These are phyloP conservation scores for Megalopta genalis DNA, from an alignment of 1,140 invertebrate genomes.

Conservation along the genomic window DNA sequence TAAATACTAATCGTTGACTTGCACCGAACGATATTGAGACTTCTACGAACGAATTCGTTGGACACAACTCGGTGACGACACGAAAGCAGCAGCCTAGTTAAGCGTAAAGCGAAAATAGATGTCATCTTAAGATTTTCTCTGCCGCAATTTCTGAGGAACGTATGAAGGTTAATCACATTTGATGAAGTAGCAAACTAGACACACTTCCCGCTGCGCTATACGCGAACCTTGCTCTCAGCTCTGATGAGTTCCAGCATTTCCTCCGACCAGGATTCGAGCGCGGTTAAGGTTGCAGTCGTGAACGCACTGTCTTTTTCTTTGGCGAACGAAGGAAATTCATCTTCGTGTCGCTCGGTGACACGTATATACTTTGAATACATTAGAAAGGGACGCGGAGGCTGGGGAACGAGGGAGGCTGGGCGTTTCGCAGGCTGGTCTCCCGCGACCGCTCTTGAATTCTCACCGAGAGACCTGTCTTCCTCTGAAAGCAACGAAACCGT, in stretches of 20 bases:
- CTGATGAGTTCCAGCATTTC: background rate
- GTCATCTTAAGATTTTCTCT: too few species aligned
- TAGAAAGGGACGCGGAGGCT: background rate
- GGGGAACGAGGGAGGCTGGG: background rate
- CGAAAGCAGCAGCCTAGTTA: too few species aligned
- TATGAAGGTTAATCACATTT: too few species aligned
- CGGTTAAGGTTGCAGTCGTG: background rate
- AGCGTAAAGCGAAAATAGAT: too few species aligned
- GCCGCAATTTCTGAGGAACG: too few species aligned
- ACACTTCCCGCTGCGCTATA: too few species aligned
- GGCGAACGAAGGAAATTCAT: background rate
- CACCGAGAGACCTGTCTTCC: conserved; percentile 9
- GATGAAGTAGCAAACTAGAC: too few species aligned
- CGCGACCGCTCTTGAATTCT: conserved; percentile 28
- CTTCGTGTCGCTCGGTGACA: conserved; percentile 9
- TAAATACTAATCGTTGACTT: too few species aligned
- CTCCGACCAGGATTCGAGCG: background rate
- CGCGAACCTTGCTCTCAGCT: too few species aligned
- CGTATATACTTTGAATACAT: background rate
- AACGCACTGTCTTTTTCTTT: background rate
- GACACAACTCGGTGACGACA: too few species aligned
- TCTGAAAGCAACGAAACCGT: conserved; percentile 19
- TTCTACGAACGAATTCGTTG: too few species aligned
- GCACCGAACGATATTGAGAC: too few species aligned
- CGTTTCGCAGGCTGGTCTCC: background rate